phyloP scores from a whole-genome alignment of 2,888 invertebrate genomes.

The Cerastoderma edule region DNA sequence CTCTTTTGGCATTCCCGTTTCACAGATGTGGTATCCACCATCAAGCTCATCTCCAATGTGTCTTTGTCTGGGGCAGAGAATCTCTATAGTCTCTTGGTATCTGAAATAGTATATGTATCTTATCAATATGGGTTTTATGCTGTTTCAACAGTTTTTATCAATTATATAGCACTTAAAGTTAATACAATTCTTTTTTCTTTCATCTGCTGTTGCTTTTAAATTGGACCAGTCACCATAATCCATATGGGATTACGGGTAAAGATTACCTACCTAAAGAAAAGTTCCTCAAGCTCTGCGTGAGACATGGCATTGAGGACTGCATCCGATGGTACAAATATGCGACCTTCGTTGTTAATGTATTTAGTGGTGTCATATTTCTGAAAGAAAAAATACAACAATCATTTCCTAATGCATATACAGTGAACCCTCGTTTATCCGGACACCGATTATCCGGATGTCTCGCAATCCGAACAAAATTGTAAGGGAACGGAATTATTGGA shows the following conservation, averaged over 20 bases:
- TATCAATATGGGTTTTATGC: neutral
- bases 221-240: neutral
- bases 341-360: constrained; percentile 5
- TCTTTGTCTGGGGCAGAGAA: constrained; percentile 11
- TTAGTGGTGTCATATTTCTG: constrained; percentile 11
- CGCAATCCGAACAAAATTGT: neutral
- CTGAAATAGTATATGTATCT: neutral
- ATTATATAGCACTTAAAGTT: neutral
- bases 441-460: neutral
- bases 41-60: constrained; percentile 9
- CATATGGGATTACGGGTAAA: neutral
- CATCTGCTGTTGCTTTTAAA: neutral
- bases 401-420: neutral
- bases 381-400: neutral
- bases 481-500: neutral
- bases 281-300: constrained; percentile 4
- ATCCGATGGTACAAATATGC: constrained; percentile 9
- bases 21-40: constrained; percentile 14
- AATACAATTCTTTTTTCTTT: neutral
- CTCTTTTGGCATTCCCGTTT: neutral
- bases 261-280: constrained; percentile 11
- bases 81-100: constrained; percentile 12
- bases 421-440: neutral
- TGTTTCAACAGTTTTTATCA: neutral
- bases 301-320: neutral